Base-by-base conservation (phyloP, 1,140 invertebrate species). In the Drosophila aff. region DNA sequence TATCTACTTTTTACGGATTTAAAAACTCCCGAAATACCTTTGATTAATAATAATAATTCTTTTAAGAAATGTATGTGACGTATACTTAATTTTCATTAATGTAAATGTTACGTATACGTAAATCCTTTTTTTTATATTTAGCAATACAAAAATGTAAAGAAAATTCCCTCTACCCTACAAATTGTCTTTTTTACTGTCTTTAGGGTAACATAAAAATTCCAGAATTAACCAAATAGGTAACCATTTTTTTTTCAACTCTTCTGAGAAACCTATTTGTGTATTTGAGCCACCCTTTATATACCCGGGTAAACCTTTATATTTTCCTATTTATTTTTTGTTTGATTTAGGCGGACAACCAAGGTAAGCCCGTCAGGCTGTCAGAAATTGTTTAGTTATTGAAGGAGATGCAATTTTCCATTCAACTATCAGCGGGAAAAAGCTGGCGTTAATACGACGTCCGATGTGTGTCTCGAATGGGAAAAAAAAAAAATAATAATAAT, bases 331-430 rank as follows among this genome's bases (percentile, higher is more conserved):
- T 38, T 38, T 40, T 16, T 57, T 26, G 9, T 4, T 26, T 23
- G 15, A 3, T 8, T 26, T 40, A 2, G 36, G 15, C 36, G 21
- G 53, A n/a, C 53, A 40, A 11, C 15, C 36, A 40, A 40, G 36
- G 36, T 6, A 33, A 66, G 18, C 21, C 58, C 28, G 15, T 65
- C 38, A 23, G 52, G 31, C 33, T 71, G 49, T 46, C 64, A 57
- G 64, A 44, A 68, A 57, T 40, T 46, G 40, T 46, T 71, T 69
- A 38, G 43, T 60, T 60, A 73, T 60, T 41, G 52, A 46, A 69
- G 65, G 9, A 40, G 33, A 38, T 46, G 47, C 40, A 71, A 69
- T 71, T 71, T 71, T 71, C 38, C 47, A 21, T 36, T 55, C 50
- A 71, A 72, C 40, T 49, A 71, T 46, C 33, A 69, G 47, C 13